Base-by-base conservation (phyloP, 2,113 vertebrate species). In the Varanus salvator region DNA sequence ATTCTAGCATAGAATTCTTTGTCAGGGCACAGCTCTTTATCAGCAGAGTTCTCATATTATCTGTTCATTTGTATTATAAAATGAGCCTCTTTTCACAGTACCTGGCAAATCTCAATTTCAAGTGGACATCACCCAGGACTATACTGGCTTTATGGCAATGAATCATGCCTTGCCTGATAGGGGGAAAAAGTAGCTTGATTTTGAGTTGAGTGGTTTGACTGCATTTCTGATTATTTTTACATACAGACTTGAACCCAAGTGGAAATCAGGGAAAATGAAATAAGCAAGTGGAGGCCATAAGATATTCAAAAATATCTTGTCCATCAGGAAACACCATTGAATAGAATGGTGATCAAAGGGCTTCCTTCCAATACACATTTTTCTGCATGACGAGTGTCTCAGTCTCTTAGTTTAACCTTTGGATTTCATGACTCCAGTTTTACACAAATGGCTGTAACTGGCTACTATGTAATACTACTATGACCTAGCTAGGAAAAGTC, bases 401-500 rank as follows among this genome's bases (percentile, higher is more conserved):
- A 44, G 7, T 66, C 25, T 87, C 52, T 25, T 87, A 78, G 72
- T 34, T 60, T 38, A 75, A 57, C 23, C n/a, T 38, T 75, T 86
- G 71, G 68, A 9, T 34, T 54, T 69, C 9, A 38, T 3, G 27
- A 85, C 25, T 7, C 17, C 3, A 29, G 25, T 31, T 21, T 74
- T 15, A 1, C 52, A 23, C 52, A 34, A 57, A 52, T 85, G 83
- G 66, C 83, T 85, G 25, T 69, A 66, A 93, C 87, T 76, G 44
- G 50, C 89, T 85, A 83, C 57, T 93, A 48, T 76, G 89, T 14
- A 91, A 87, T 77, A n/a, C n/a, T n/a, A n/a, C 87, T 74, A 34
- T 91, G 78, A 92, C 87, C 64, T 92, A 8, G 31, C 80, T 85
- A 91, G 90, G 88, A 91, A 92, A 91, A 90, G 72, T 85, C 38